A percentile compares a stretch with the other conserved stretches of the same genome.
Evolutionary conservation across 2,113 vertebrate species (phyloP).

Genomic region (Myotis yumanensis): DNA sequence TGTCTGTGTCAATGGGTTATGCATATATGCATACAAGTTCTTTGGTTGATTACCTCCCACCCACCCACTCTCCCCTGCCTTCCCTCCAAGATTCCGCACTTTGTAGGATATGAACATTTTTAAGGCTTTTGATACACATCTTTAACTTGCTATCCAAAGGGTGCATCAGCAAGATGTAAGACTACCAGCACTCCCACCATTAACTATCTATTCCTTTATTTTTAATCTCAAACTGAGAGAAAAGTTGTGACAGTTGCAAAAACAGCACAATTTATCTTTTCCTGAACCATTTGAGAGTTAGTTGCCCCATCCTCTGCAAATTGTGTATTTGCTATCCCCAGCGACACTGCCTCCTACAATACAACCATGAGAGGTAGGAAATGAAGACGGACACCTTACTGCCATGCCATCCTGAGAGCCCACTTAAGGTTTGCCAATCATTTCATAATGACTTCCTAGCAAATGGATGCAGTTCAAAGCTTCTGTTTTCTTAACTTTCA

Average conservation of each 20-base stretch:
- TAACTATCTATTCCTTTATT: not conserved
- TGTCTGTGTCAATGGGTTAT: no score
- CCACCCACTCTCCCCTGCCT: no score
- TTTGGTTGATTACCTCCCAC: no score
- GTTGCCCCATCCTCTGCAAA: not conserved
- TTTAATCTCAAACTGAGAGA: not conserved
- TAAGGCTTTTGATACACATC: not conserved
- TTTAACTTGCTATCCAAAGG: not conserved
- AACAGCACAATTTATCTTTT: not conserved
- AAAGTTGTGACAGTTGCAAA: not conserved
- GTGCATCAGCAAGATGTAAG: not conserved
- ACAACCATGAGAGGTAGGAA: not conserved
- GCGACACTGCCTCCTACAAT: not conserved
- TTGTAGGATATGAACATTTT: not conserved
- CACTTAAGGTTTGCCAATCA: not conserved
- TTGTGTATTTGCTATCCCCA: not conserved
- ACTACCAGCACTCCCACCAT: not conserved
- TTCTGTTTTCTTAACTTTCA: not conserved
- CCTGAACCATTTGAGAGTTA: not conserved
- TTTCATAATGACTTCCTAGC: not conserved
- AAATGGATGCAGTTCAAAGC: not conserved
- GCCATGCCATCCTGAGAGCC: not conserved
- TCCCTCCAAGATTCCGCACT: no score
- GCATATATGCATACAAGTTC: no score
- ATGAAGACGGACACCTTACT: not conserved